Base-by-base conservation (phyloP, 2,113 vertebrate genomes). In the Mystacornis crossleyi region DNA sequence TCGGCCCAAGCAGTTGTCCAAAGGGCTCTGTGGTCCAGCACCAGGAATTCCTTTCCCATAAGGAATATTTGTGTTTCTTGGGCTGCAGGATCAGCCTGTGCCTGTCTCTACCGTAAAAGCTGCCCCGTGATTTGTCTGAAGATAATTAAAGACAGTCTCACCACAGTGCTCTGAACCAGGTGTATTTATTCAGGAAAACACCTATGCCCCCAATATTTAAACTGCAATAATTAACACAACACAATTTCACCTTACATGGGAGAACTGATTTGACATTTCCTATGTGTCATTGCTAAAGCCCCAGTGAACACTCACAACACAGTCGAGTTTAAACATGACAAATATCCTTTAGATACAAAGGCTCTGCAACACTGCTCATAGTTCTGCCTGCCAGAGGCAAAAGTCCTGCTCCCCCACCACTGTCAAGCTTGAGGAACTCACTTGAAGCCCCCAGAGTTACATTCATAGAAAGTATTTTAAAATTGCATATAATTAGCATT, bases 281-380 rank as follows among this genome's bases (percentile, higher is more conserved):
- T 7, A 29, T 16, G 12, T 58, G 36, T 81, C 55, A 48, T 61
- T 87, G 48, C 48, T 81, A 38, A 84, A 91, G 65, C 4, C 73
- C 16, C 43, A 28, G 1, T n/a, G 77, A 88, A 81, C 38, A 48
- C 21, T 86, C 89, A 84, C 69, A 91, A 75, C 69, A 86, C 86
- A 90, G 71, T 62, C 3, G 2, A 57, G 36, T 65, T 87, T 77
- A 57, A n/a, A 61, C 18, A 21, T 34, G 21, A 79, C 81, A 69
- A 67, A 23, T 21, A 20, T 29, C 67, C 64, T 93, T 96, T 95
- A 79, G 81, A 86, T 87, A 81, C 75, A 69, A 96, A 96, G 81
- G 84, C 36, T 95, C n/a, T 97, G 73, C 50, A 78, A 47, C 31
- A 36, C 69, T 81, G 36, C 77, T 60, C 53, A 40, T 6, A 72